Percentiles rank a stretch among this genome's conserved stretches.
These are phyloP conservation scores for Stigmatopora nigra DNA, from an alignment of 2,113 vertebrate genomes.

Conservation along the genomic window DNA sequence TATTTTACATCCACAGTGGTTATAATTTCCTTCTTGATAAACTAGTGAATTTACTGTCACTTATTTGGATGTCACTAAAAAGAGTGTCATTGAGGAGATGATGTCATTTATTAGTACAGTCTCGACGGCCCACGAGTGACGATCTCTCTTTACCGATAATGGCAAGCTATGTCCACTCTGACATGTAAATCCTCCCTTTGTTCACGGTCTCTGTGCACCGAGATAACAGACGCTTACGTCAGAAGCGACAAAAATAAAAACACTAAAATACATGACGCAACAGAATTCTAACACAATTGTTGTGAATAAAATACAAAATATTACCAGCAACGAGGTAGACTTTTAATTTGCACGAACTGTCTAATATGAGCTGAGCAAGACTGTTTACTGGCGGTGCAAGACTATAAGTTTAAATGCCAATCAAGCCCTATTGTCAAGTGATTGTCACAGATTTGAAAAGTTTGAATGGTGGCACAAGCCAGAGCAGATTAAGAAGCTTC, in stretches of 20 bases:
- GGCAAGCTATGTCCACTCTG: conserved; percentile 12
- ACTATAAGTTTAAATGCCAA: conserved; percentile 40
- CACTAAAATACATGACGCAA: conserved; percentile 3
- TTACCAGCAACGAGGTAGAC: neutral
- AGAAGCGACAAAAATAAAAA: conserved; percentile 18
- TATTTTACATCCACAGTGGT: neutral
- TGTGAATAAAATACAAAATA: neutral
- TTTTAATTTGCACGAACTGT: neutral
- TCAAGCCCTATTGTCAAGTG: conserved; percentile 27
- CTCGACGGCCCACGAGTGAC: conserved; percentile 25
- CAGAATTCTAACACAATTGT: neutral
- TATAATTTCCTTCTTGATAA: conserved; percentile 2
- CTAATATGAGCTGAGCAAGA: too few species aligned
- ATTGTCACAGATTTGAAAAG: conserved; percentile 36
- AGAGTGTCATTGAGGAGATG: neutral
- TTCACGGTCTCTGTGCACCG: conserved; percentile 39
- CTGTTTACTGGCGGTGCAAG: conserved; percentile 5
- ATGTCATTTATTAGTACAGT: conserved; percentile 6
- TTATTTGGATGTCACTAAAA: conserved; percentile 4
- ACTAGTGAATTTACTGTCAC: conserved; percentile 1
- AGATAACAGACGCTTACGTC: conserved; percentile 60
- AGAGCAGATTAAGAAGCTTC: conserved; percentile 52
- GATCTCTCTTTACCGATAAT: conserved; percentile 14
- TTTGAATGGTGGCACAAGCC: conserved; percentile 59
- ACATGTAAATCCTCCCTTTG: conserved; percentile 49